phyloP scores from a whole-genome alignment of 1,140 invertebrate species.

The Neomicropteryx cornuta region DNA sequence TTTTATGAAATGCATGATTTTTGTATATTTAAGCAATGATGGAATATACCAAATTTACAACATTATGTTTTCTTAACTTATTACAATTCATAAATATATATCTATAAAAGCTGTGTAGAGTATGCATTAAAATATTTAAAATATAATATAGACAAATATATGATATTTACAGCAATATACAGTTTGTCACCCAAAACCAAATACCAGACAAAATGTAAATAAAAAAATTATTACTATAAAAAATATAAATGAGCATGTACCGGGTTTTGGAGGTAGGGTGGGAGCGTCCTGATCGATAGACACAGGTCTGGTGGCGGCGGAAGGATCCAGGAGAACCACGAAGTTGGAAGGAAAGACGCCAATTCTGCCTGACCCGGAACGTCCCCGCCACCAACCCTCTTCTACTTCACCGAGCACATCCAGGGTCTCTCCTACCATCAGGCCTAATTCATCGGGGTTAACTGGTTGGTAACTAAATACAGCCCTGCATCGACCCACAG shows the following conservation, averaged over 20 bases:
- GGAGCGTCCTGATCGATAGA: conserved; percentile 30
- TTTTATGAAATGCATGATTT: too few species aligned
- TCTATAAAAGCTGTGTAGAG: background rate
- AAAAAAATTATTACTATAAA: too few species aligned
- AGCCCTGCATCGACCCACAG: conserved; percentile 62
- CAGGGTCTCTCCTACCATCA: conserved; percentile 78
- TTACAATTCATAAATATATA: background rate
- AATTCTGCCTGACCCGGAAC: conserved; percentile 53
- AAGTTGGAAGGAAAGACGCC: conserved; percentile 93
- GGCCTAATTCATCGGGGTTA: conserved; percentile 82
- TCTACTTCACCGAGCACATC: conserved; percentile 82
- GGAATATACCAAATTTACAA: too few species aligned
- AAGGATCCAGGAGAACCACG: conserved; percentile 56
- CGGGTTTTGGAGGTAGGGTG: conserved; percentile 49
- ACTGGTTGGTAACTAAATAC: conserved; percentile 85
- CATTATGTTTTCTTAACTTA: background rate
- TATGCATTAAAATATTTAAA: background rate
- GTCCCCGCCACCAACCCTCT: conserved; percentile 84
- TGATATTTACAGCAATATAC: background rate
- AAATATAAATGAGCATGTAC: too few species aligned
- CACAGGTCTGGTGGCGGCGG: conserved; percentile 22
- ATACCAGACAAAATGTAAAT: too few species aligned
- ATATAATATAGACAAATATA: background rate
- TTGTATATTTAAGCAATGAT: too few species aligned
- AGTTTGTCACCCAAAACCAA: too few species aligned